These are phyloP conservation scores for Telenomus remus DNA, from an alignment of 1,140 invertebrate genomes.

Conservation along the genomic window DNA sequence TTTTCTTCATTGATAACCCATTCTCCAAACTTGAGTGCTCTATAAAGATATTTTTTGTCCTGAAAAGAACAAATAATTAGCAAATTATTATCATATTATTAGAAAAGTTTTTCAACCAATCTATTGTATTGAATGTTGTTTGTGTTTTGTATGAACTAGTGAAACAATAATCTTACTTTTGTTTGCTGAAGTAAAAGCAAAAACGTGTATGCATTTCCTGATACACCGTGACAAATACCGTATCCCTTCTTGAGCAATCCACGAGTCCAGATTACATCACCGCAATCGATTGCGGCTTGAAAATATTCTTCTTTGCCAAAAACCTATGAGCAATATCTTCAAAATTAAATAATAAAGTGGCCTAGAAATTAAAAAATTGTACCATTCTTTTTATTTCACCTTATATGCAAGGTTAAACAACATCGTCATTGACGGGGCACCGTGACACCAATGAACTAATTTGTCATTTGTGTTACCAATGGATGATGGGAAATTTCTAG, in stretches of 20 bases:
- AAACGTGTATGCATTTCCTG: constrained; percentile 94
- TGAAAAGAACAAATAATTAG: constrained; percentile 65
- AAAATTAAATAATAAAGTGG: too few species aligned
- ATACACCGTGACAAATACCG: constrained; percentile 92
- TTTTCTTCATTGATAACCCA: constrained; percentile 87
- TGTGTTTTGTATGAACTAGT: not conserved
- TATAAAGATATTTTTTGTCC: constrained; percentile 83
- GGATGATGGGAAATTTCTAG: constrained; percentile 92
- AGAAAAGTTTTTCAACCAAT: not conserved
- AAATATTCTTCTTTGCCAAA: constrained; percentile 86
- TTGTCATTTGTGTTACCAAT: constrained; percentile 82
- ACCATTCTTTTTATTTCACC: constrained; percentile 72
- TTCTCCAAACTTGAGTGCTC: constrained; percentile 87
- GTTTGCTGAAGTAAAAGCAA: constrained; percentile 88
- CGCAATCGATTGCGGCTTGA: constrained; percentile 81
- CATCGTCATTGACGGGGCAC: constrained; percentile 90
- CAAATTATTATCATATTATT: constrained; percentile 2
- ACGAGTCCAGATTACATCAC: constrained; percentile 88
- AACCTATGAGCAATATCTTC: constrained; percentile 73
- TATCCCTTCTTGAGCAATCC: constrained; percentile 93
- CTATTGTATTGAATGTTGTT: not conserved
- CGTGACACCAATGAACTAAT: constrained; percentile 97
- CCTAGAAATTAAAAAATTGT: too few species aligned
- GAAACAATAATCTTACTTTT: constrained; percentile 75
- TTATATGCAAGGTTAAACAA: constrained; percentile 85